Conservation (phyloP, 2,888 invertebrate genomes). For the Parthenolecanium corni region DNA sequence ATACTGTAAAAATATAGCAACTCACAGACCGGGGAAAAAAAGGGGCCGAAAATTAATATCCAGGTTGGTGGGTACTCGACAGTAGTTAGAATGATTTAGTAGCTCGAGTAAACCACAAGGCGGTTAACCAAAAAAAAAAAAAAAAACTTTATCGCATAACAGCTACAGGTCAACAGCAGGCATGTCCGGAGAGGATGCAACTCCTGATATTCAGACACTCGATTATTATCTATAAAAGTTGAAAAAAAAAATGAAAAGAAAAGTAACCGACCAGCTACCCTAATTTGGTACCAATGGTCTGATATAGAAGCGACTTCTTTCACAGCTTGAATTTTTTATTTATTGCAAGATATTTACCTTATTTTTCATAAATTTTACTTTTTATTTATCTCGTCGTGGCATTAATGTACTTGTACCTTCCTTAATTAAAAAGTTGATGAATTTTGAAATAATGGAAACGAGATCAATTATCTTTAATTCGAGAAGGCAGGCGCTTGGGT, state of each 20-base stretch:
- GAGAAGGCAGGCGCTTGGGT: no score
- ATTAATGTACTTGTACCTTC: neutral
- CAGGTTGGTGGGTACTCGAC: neutral
- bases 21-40: no score
- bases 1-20: no score
- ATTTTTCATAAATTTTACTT: neutral
- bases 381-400: no score
- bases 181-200: neutral
- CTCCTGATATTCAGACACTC: neutral
- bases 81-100: slow-evolving; percentile 12
- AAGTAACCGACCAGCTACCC: slow-evolving; percentile 13
- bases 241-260: no score
- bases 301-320: slow-evolving; percentile 16
- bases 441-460: no score
- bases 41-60: neutral
- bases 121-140: neutral
- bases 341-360: neutral
- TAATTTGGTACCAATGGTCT: slow-evolving; percentile 3
- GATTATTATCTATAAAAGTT: slow-evolving; percentile 4
- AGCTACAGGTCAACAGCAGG: slow-evolving; percentile 10
- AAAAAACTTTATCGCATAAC: slow-evolving; percentile 5
- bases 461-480: no score
- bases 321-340: slow-evolving; percentile 20
- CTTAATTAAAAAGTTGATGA: no score
- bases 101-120: slow-evolving; percentile 15